Evolutionary conservation across 1,140 invertebrate species (phyloP).

Genomic region (Panulirus ornatus): DNA sequence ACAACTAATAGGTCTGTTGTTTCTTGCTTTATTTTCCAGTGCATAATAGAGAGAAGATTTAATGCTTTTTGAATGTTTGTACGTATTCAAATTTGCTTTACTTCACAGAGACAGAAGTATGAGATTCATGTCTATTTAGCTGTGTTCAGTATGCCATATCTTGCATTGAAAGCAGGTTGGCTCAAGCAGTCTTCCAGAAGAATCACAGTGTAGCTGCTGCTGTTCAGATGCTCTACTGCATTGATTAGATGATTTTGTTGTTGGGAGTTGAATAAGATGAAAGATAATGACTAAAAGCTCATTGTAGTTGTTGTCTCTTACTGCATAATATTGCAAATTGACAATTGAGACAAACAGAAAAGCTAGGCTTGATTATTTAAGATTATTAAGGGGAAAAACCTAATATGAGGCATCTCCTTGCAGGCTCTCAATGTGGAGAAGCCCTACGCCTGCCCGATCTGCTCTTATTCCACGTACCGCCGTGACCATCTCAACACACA

Average conservation of each 20-base stretch:
- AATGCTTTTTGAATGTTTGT: not conserved
- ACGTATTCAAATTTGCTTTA: not conserved
- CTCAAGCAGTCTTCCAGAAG: not conserved
- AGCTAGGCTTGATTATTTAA: not conserved
- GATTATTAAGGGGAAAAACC: conserved; percentile 78
- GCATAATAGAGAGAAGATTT: not conserved
- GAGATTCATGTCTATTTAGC: not conserved
- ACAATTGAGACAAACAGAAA: not conserved
- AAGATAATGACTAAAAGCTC: not conserved
- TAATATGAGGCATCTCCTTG: conserved; percentile 88
- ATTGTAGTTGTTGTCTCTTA: not conserved
- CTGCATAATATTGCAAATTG: not conserved
- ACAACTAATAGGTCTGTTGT: conserved; percentile 77
- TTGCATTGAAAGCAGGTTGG: not conserved
- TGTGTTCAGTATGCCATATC: not conserved
- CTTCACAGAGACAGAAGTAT: not conserved
- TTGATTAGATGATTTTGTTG: not conserved
- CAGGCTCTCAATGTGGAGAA: conserved; percentile 97
- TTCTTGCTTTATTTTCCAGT: not conserved
- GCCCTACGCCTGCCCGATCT: conserved; percentile 96
- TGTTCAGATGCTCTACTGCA: not conserved
- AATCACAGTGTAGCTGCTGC: not conserved
- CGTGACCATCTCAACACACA: conserved; percentile 80
- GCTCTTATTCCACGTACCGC: conserved; percentile 80
- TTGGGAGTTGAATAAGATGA: not conserved